A percentile compares a stretch with the other conserved stretches of the same genome.
Evolutionary conservation across 2,888 invertebrate species (phyloP).

Genomic region (Helleia helle): DNA sequence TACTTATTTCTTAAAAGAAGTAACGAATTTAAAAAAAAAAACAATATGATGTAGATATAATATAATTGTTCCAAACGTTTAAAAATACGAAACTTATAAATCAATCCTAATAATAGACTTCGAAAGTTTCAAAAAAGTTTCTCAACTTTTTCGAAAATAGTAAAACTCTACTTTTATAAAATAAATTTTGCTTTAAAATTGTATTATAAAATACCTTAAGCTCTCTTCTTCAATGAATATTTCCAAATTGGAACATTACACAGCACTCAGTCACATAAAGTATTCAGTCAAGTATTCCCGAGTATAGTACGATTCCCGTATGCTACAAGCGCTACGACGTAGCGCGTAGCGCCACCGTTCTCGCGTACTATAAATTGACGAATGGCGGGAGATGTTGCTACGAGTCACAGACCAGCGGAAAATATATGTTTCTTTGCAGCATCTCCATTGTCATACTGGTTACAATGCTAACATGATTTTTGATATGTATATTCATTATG

Average conservation of each 20-base stretch:
- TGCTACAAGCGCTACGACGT: slow-evolving; percentile 35
- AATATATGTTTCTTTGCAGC: slow-evolving; percentile 14
- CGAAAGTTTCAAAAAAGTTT: no score
- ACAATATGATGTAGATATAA: no score
- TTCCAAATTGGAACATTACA: slow-evolving; percentile 17
- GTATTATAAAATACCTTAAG: neutral
- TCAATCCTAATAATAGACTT: no score
- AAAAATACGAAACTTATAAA: no score
- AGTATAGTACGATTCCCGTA: slow-evolving; percentile 24
- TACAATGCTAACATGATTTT: slow-evolving; percentile 12
- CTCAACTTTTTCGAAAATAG: no score
- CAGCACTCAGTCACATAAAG: slow-evolving; percentile 17
- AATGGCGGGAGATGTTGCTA: slow-evolving; percentile 36
- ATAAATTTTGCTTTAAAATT: no score
- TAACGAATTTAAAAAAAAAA: no score
- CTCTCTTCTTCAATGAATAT: neutral
- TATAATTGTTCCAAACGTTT: no score
- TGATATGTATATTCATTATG: slow-evolving; percentile 23
- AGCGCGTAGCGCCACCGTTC: slow-evolving; percentile 42
- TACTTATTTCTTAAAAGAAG: no score
- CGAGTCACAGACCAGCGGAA: slow-evolving; percentile 15
- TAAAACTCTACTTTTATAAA: no score
- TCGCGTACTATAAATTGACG: slow-evolving; percentile 36
- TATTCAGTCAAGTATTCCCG: slow-evolving; percentile 4
- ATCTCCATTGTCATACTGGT: slow-evolving; percentile 22